These are phyloP conservation scores for Mimumesa dahlbomi DNA, from an alignment of 2,888 invertebrate species.

Conservation along the genomic window DNA sequence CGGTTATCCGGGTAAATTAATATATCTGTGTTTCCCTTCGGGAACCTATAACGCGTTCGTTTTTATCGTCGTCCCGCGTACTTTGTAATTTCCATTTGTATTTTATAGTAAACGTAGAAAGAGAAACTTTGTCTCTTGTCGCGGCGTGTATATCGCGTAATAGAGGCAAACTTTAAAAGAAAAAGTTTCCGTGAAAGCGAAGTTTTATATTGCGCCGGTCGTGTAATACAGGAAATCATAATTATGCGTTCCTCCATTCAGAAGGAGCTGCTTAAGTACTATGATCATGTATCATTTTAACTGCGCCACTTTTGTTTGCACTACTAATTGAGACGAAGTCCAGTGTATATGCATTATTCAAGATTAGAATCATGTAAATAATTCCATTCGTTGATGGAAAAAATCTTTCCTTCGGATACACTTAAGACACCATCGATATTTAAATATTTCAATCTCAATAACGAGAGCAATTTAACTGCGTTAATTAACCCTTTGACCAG, in stretches of 20 bases:
- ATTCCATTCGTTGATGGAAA: too few relatives aligned
- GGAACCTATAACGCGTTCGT: constrained; percentile 30
- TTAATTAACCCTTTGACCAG: too few relatives aligned
- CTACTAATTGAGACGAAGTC: not conserved
- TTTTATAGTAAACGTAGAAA: constrained; percentile 50
- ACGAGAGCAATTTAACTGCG: too few relatives aligned
- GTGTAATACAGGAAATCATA: constrained; percentile 48
- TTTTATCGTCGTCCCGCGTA: constrained; percentile 23
- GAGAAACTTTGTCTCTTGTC: constrained; percentile 49
- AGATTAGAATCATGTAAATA: not conserved
- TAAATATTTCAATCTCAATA: not conserved
- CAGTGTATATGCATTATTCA: not conserved
- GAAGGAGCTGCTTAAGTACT: constrained; percentile 13
- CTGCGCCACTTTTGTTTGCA: not conserved
- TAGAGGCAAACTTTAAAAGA: constrained; percentile 47
- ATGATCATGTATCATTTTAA: constrained; percentile 19
- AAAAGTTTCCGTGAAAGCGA: constrained; percentile 44
- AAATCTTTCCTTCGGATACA: too few relatives aligned
- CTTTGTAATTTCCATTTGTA: constrained; percentile 42
- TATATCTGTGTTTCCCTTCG: constrained; percentile 21
- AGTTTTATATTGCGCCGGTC: constrained; percentile 52
- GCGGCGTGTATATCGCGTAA: constrained; percentile 41
- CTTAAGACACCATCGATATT: too few relatives aligned
- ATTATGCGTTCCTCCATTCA: constrained; percentile 39
- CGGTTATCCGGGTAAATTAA: constrained; percentile 38